Base-by-base conservation (phyloP, 2,888 invertebrate species). In the Cephus rjabovi region DNA sequence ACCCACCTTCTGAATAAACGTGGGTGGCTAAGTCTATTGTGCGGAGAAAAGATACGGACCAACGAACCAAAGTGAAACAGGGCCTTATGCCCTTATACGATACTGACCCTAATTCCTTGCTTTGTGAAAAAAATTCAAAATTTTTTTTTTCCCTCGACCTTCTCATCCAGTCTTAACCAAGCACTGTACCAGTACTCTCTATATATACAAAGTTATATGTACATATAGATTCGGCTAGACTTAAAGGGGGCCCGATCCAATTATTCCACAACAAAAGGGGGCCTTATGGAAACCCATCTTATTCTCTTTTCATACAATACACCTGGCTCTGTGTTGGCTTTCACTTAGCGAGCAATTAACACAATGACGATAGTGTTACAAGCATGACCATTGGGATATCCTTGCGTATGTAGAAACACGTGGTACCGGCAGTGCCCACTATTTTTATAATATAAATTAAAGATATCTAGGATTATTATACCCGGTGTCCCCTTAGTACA, bases 291-390 rank as follows among this genome's bases (percentile, higher is more conserved):
- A 56, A 56, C 6, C 30, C 30, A 71, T 71, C 71, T 34, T 31
- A n/a, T 70, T 71, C 30, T 71, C 34, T 71, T 71, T 34, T 31
- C 71, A 30, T 71, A 71, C 12, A 71, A 33, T 31, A 9, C 71
- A 71, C 71, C 71, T 34, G 71, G 34, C 71, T 15, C 34, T 34
- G 71, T 71, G 71, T 31, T 71, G 34, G 71, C 71, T 71, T 71
- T 71, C 71, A 71, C 71, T 71, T 71, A 71, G 71, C 71, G 71
- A 71, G 71, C 71, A 71, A 71, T 71, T 71, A 71, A 71, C 71
- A 71, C 71, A 71, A 71, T 71, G 71, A 71, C 71, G 12, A 31
- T 34, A 33, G 34, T 71, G 71, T 71, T 71, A 56, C 40, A 56
- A 56, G 40, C 40, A 56, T 56, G 40, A 56, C 40, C 40, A 56